A percentile compares a stretch with the other conserved stretches of the same genome.
Conservation (phyloP, 1,140 invertebrate genomes). For the Coelopa frigida region DNA sequence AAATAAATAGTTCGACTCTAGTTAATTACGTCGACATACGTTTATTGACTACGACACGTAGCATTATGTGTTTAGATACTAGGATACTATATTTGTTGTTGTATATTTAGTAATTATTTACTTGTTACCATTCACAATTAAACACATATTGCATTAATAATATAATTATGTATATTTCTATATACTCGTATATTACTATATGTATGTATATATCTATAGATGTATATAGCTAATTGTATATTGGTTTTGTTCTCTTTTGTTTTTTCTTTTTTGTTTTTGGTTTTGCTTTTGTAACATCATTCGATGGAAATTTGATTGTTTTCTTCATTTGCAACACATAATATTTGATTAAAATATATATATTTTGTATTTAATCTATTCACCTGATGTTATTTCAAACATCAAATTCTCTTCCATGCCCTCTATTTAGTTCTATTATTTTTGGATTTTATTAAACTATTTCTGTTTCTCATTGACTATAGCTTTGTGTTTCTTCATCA, state of each 20-base stretch:
- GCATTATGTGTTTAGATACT: too few relatives aligned
- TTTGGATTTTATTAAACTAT: not conserved
- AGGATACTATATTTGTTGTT: too few relatives aligned
- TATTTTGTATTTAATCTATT: not conserved
- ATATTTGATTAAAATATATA: not conserved
- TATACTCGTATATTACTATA: not conserved
- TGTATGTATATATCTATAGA: not conserved
- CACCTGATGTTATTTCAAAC: constrained; percentile 1
- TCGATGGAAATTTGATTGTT: constrained; percentile 11
- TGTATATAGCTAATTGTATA: not conserved
- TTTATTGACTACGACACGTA: too few relatives aligned
- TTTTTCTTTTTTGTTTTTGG: constrained; percentile 11
- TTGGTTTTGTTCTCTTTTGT: not conserved
- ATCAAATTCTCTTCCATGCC: not conserved
- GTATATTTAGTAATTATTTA: too few relatives aligned
- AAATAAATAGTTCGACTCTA: too few relatives aligned
- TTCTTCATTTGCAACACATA: not conserved
- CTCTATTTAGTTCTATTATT: not conserved
- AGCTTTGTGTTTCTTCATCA: constrained; percentile 1
- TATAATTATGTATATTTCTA: constrained; percentile 1
- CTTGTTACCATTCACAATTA: too few relatives aligned
- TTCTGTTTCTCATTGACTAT: not conserved
- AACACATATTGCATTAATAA: too few relatives aligned
- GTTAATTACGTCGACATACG: too few relatives aligned
- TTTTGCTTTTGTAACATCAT: constrained; percentile 14